Evolutionary conservation across 2,797 vertebrate genomes (phyloP).

Genomic region (Enteromius treurensis): DNA sequence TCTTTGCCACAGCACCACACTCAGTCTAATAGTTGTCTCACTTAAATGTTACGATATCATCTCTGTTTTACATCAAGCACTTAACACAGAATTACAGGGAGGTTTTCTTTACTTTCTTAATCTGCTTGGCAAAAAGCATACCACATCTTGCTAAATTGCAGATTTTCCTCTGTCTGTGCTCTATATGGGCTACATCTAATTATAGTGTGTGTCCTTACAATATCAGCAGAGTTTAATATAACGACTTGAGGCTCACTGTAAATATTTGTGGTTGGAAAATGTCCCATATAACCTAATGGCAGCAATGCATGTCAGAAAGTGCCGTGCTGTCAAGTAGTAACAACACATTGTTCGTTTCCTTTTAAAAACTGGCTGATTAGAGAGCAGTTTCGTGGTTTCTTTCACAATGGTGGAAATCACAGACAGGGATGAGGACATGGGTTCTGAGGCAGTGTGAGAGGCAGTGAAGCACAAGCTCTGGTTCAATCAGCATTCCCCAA

Average conservation of each 20-base stretch:
- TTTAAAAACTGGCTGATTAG: conserved; percentile 1
- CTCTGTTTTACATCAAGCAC: no score
- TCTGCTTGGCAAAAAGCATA: conserved; percentile 8
- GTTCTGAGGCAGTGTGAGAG: conserved; percentile 10
- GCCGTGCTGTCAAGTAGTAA: background rate
- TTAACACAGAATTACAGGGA: background rate
- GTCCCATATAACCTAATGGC: conserved; percentile 34
- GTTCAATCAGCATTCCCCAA: conserved; percentile 49
- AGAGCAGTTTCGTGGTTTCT: conserved; percentile 15
- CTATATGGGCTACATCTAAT: conserved; percentile 44
- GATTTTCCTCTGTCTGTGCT: conserved; percentile 33
- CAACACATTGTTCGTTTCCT: background rate
- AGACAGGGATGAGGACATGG: background rate
- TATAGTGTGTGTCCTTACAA: conserved; percentile 28
- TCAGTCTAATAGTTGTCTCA: no score
- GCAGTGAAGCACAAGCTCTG: conserved; percentile 20
- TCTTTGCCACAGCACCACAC: no score
- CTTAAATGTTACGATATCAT: no score
- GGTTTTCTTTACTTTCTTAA: conserved; percentile 17
- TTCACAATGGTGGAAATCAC: conserved; percentile 16
- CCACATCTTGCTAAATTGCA: conserved; percentile 15
- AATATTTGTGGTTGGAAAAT: conserved; percentile 31
- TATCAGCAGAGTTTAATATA: conserved; percentile 38
- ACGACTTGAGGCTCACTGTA: conserved; percentile 25
- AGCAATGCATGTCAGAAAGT: conserved; percentile 12